phyloP scores from a whole-genome alignment of 2,797 vertebrate genomes.

The Nyctalus aviator region DNA sequence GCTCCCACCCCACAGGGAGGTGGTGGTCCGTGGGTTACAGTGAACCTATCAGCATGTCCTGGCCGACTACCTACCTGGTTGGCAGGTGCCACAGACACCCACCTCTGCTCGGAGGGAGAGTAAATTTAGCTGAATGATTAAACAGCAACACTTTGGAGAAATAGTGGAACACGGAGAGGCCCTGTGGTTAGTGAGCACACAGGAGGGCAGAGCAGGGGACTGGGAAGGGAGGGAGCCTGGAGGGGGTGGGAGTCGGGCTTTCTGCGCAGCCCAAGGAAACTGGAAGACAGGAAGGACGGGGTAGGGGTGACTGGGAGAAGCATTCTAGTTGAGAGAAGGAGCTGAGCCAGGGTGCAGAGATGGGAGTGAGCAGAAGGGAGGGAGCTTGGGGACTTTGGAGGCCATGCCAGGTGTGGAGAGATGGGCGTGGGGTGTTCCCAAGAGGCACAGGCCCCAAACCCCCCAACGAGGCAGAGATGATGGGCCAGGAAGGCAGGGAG shows the following conservation, averaged over 20 bases:
- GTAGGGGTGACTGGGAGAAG: not conserved
- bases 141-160: not conserved
- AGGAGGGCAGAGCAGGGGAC: not conserved
- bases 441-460: not conserved
- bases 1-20: not conserved
- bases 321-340: not conserved
- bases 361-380: too few species aligned
- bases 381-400: not conserved
- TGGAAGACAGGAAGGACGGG: not conserved
- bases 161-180: not conserved
- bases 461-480: not conserved
- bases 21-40: not conserved
- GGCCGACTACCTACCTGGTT: not conserved
- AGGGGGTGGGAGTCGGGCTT: not conserved
- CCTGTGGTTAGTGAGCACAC: not conserved
- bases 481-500: not conserved
- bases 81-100: not conserved
- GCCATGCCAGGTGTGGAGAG: not conserved
- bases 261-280: not conserved
- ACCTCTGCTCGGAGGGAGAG: not conserved
- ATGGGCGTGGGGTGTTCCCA: not conserved
- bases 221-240: rapidly evolving
- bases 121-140: not conserved
- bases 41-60: not conserved
- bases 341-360: not conserved